These are phyloP conservation scores for Ariopsis seemanni DNA, from an alignment of 2,113 vertebrate genomes.

Conservation along the genomic window DNA sequence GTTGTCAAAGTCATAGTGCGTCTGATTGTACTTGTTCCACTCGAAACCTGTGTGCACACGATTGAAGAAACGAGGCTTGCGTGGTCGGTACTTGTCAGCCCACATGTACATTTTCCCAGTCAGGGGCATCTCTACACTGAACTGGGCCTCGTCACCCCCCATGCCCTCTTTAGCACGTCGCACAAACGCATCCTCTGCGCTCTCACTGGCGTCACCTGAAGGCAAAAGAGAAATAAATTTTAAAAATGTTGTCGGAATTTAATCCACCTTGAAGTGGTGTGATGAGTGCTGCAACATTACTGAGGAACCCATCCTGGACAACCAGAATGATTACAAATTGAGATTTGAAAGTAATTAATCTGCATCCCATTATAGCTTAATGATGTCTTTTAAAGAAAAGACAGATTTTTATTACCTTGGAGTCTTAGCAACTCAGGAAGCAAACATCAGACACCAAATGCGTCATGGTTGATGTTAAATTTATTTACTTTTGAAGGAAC, in stretches of 20 bases:
- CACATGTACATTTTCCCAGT: conserved; percentile 94
- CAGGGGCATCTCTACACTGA: conserved; percentile 93
- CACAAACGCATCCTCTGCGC: conserved; percentile 91
- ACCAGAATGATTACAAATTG: no score
- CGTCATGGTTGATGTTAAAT: neutral
- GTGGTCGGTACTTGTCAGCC: conserved; percentile 97
- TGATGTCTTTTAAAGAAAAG: neutral
- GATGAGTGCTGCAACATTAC: neutral
- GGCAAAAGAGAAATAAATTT: neutral
- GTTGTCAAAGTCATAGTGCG: conserved; percentile 97
- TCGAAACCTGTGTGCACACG: conserved; percentile 96
- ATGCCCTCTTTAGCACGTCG: conserved; percentile 91
- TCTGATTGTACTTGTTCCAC: conserved; percentile 99
- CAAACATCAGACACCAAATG: neutral
- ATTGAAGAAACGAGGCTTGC: conserved; percentile 98
- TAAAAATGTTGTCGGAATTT: no score
- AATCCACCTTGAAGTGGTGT: neutral
- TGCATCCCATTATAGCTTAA: neutral
- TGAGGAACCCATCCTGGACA: neutral
- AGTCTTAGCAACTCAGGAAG: neutral
- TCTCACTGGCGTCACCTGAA: conserved; percentile 87
- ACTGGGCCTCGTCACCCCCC: conserved; percentile 93
- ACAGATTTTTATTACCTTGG: no score
- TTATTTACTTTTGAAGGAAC: no score
- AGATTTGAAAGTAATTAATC: neutral